Evolutionary conservation across 2,113 vertebrate genomes (phyloP).

Genomic region (Danio rerio): GRCz12tu NC_133176.1:52565001-52565500

Average conservation of each 20-base stretch:
- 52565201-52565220: background rate
- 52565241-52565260: background rate
- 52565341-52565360: background rate
- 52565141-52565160: background rate
- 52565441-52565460: background rate
- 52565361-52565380: background rate
- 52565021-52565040: too few relatives aligned
- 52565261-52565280: background rate
- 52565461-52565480: background rate
- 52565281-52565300: background rate
- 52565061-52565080: too few relatives aligned
- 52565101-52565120: background rate
- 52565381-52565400: conserved; percentile 10
- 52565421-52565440: conserved; percentile 7
- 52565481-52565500: background rate
- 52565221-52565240: background rate
- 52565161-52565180: background rate
- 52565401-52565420: background rate
- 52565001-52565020: too few relatives aligned
- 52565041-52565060: too few relatives aligned
- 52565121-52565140: background rate
- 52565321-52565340: background rate
- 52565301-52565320: background rate
- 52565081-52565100: too few relatives aligned
- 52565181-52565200: background rate